Evolutionary conservation across 2,113 vertebrate species (phyloP).

Genomic region (Chaetura pelagica): DNA sequence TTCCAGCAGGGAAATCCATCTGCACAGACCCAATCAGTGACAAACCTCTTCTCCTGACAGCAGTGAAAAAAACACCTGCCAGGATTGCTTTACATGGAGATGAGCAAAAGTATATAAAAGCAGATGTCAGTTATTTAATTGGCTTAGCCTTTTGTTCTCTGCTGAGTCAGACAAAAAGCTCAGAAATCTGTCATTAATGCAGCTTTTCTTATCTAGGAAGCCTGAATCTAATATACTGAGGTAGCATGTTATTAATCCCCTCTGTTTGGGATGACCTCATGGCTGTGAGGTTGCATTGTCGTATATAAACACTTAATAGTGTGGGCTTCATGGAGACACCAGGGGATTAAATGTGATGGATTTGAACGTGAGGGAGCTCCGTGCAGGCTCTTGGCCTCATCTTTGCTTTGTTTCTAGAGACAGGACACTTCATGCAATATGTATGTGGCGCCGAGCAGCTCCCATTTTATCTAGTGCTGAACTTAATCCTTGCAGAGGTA

Average conservation of each 20-base stretch:
- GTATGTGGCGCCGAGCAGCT: background rate
- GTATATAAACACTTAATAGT: background rate
- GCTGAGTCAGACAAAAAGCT: conserved; percentile 33
- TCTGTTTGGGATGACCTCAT: background rate
- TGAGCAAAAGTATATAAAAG: background rate
- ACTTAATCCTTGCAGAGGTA: background rate
- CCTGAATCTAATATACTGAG: background rate
- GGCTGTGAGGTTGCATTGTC: background rate
- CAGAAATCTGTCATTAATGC: background rate
- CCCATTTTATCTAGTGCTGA: background rate
- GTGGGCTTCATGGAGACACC: background rate
- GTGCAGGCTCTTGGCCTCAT: background rate
- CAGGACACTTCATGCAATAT: background rate
- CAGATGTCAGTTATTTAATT: background rate
- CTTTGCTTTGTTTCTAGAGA: background rate
- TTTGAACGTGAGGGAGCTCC: rapidly evolving
- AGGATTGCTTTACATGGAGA: background rate
- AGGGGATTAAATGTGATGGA: background rate
- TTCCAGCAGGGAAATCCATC: background rate
- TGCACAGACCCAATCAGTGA: background rate
- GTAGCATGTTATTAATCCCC: background rate
- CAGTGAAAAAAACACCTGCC: background rate
- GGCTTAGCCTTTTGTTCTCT: conserved; percentile 40
- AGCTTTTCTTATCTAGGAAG: background rate
- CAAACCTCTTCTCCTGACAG: background rate